Percentiles rank a stretch among this genome's conserved stretches.
phyloP scores from a whole-genome alignment of 64 coral and sea anemone genomes.

The Orbicella faveolata region DNA sequence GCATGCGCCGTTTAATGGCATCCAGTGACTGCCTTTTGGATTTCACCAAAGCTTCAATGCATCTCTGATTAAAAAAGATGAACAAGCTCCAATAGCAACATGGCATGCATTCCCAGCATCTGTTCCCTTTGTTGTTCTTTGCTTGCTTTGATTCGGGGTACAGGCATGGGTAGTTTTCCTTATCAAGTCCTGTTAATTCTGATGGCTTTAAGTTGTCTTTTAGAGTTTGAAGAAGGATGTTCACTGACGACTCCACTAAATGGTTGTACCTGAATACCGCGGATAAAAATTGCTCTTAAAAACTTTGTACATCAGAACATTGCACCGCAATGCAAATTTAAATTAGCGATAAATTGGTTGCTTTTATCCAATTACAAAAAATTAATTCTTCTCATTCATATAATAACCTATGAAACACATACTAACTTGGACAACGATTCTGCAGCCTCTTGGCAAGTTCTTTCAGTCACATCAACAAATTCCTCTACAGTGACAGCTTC shows the following conservation, averaged over 20 bases:
- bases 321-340: too few species aligned
- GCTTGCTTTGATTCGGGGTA: slow-evolving; percentile 91
- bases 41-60: slow-evolving; percentile 62
- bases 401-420: neutral
- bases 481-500: slow-evolving; percentile 90
- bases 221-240: slow-evolving; percentile 70
- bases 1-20: slow-evolving; percentile 63
- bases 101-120: slow-evolving; percentile 98
- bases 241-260: slow-evolving; percentile 85
- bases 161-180: slow-evolving; percentile 85
- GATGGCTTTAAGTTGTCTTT: slow-evolving; percentile 71
- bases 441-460: slow-evolving; percentile 56
- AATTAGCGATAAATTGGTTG: too few species aligned
- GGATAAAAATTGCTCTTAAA: too few species aligned
- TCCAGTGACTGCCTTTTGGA: slow-evolving; percentile 55
- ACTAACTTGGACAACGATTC: slow-evolving; percentile 79
- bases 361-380: too few species aligned
- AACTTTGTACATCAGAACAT: too few species aligned
- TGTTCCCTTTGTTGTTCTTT: slow-evolving; percentile 93
- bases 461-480: slow-evolving; percentile 73
- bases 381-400: too few species aligned
- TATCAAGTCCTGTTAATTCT: slow-evolving; percentile 70
- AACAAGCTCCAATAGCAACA: slow-evolving; percentile 89
- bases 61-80: slow-evolving; percentile 65
- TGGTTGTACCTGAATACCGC: slow-evolving; percentile 52